Conservation (phyloP, 2,888 invertebrate species). For the Acanthacorydalis orientalis region DNA sequence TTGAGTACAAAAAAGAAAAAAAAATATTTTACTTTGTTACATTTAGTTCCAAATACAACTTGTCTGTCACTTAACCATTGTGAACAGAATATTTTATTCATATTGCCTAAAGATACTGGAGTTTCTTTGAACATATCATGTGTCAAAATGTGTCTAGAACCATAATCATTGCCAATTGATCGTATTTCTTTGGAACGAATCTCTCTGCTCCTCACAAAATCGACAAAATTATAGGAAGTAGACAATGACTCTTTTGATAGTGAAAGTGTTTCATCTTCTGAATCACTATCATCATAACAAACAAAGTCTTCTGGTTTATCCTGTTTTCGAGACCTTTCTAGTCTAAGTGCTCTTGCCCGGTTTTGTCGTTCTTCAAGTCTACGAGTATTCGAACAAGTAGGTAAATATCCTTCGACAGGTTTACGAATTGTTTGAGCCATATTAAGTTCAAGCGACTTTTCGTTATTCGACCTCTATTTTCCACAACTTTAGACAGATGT, state of each 20-base stretch:
- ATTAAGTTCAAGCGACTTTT: slow-evolving; percentile 8
- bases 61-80: slow-evolving; percentile 91
- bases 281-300: slow-evolving; percentile 75
- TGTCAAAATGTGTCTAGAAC: slow-evolving; percentile 73
- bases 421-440: slow-evolving; percentile 60
- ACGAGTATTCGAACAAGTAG: slow-evolving; percentile 55
- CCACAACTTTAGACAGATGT: no score
- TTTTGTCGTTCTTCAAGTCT: slow-evolving; percentile 59
- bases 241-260: slow-evolving; percentile 55
- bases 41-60: slow-evolving; percentile 92
- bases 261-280: slow-evolving; percentile 62
- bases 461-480: no score
- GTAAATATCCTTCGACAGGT: slow-evolving; percentile 55
- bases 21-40: slow-evolving; percentile 75
- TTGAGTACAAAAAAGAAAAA: no score
- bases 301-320: slow-evolving; percentile 85
- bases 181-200: slow-evolving; percentile 51
- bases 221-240: slow-evolving; percentile 73
- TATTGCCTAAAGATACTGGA: slow-evolving; percentile 63
- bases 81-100: slow-evolving; percentile 90
- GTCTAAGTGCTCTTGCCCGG: slow-evolving; percentile 42
- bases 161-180: slow-evolving; percentile 59
- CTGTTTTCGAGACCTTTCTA: slow-evolving; percentile 61
- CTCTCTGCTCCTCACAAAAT: slow-evolving; percentile 67
- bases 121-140: slow-evolving; percentile 81